These are phyloP conservation scores for Parazoanthus swiftii DNA, from an alignment of 92 coral and sea anemone species.

Conservation along the genomic window DNA sequence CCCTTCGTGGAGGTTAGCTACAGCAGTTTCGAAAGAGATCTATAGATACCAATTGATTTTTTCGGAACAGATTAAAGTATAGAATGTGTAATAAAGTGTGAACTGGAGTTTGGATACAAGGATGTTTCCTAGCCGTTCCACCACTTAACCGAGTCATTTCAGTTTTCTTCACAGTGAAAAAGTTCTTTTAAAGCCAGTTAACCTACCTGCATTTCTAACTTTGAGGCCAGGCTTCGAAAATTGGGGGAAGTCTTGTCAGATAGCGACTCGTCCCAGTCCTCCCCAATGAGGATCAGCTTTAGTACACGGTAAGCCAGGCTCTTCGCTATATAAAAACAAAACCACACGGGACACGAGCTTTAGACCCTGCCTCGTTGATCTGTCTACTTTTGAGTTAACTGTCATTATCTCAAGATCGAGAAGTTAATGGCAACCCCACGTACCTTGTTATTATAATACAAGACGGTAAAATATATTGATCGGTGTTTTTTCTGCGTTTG, in stretches of 20 bases:
- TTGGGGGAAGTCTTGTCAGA: neutral
- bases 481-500: neutral
- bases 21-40: too few relatives aligned
- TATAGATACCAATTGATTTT: too few relatives aligned
- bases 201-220: slow-evolving; percentile 4
- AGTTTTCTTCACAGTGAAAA: neutral
- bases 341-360: neutral
- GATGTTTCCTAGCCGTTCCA: too few relatives aligned
- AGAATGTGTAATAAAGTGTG: too few relatives aligned
- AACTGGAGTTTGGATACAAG: too few relatives aligned
- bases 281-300: slow-evolving; percentile 7
- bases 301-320: neutral
- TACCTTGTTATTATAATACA: neutral
- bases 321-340: neutral
- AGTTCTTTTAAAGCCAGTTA: neutral
- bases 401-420: neutral
- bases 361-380: neutral
- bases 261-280: slow-evolving; percentile 17
- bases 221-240: neutral
- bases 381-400: neutral
- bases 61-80: too few relatives aligned
- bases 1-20: too few relatives aligned
- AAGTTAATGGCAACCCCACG: neutral
- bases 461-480: neutral
- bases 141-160: too few relatives aligned